Conservation (phyloP, 2,113 vertebrate species). For the Pimephales promelas region DNA sequence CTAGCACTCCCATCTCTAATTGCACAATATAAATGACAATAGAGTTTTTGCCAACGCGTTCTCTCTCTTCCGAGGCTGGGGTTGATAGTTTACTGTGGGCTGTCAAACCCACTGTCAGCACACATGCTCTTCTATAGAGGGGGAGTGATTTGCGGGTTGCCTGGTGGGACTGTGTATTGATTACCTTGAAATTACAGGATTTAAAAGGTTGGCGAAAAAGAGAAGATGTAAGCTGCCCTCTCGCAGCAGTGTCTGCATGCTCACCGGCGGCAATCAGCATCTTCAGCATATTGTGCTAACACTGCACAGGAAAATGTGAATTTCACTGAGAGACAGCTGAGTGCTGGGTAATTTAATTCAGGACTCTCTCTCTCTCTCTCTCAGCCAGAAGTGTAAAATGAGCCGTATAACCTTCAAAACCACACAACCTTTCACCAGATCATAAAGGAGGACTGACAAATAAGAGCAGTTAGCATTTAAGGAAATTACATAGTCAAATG, state of each 20-base stretch:
- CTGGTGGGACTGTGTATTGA: slow-evolving; percentile 74
- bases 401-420: slow-evolving; percentile 73
- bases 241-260: slow-evolving; percentile 48
- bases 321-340: slow-evolving; percentile 75
- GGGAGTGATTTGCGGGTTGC: slow-evolving; percentile 64
- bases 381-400: slow-evolving; percentile 70
- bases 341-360: slow-evolving; percentile 76
- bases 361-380: slow-evolving; percentile 57
- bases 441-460: slow-evolving; percentile 59
- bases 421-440: slow-evolving; percentile 54
- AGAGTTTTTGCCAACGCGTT: slow-evolving; percentile 73
- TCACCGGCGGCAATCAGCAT: slow-evolving; percentile 70
- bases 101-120: slow-evolving; percentile 67
- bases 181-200: slow-evolving; percentile 75
- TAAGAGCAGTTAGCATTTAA: slow-evolving; percentile 61
- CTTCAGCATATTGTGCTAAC: slow-evolving; percentile 77
- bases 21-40: slow-evolving; percentile 19
- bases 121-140: slow-evolving; percentile 59
- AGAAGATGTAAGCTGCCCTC: slow-evolving; percentile 54
- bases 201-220: slow-evolving; percentile 72
- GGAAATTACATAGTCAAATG: slow-evolving; percentile 16
- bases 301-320: slow-evolving; percentile 74
- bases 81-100: slow-evolving; percentile 55
- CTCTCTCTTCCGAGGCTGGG: slow-evolving; percentile 55
- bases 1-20: not conserved